A percentile compares a stretch with the other conserved stretches of the same genome.
Conservation (phyloP, 1,140 invertebrate genomes). For the Lycorma delicatula region DNA sequence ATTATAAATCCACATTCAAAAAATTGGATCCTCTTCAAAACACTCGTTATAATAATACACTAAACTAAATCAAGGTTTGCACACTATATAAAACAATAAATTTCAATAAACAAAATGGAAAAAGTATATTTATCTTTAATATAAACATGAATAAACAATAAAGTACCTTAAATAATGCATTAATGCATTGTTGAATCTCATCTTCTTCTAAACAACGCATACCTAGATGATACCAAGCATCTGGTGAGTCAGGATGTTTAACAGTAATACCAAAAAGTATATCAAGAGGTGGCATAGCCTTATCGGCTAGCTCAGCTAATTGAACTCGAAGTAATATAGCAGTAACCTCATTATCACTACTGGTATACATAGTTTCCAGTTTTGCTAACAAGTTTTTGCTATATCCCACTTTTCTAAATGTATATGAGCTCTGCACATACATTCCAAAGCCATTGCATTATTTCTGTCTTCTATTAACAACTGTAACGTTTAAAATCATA, state of each 20-base stretch:
- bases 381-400: slow-evolving; percentile 38
- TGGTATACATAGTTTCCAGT: slow-evolving; percentile 31
- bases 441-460: slow-evolving; percentile 34
- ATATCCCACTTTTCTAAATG: slow-evolving; percentile 43
- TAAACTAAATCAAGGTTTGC: no score
- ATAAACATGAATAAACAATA: no score
- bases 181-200: slow-evolving; percentile 46
- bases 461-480: slow-evolving; percentile 26
- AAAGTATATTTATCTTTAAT: no score
- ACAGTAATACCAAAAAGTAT: background rate
- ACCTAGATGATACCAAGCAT: slow-evolving; percentile 32
- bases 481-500: no score
- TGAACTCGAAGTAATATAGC: background rate
- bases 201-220: slow-evolving; percentile 38
- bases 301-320: background rate
- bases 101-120: no score
- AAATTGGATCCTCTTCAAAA: no score
- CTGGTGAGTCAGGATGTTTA: background rate
- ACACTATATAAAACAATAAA: no score
- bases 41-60: no score
- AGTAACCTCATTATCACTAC: slow-evolving; percentile 10
- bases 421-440: slow-evolving; percentile 35
- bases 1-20: no score
- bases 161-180: background rate
- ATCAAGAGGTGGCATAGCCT: no score